phyloP scores from a whole-genome alignment of 2,113 vertebrate genomes.

The Sialia sialis region DNA sequence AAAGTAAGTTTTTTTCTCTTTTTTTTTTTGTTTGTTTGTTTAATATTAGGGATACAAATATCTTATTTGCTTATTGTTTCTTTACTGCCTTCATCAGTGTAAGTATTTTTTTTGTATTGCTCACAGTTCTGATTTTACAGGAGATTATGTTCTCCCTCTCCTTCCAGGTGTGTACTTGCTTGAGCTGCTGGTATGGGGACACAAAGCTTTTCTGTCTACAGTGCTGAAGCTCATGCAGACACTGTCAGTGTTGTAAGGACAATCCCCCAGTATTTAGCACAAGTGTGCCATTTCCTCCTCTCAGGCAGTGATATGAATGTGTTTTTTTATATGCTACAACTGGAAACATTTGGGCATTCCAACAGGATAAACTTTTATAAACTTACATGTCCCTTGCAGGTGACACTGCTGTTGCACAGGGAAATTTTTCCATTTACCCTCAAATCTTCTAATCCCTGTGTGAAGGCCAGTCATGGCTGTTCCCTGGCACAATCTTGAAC shows the following conservation, averaged over 20 bases:
- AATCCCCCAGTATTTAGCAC: neutral
- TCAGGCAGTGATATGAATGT: neutral
- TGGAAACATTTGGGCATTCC: neutral
- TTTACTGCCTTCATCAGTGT: neutral
- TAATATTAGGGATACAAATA: neutral
- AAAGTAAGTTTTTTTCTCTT: neutral
- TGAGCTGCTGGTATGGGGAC: neutral
- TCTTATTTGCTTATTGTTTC: neutral
- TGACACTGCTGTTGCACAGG: neutral
- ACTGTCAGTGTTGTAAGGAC: neutral
- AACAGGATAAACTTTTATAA: neutral
- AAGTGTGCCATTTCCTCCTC: constrained; percentile 29
- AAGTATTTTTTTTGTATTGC: neutral
- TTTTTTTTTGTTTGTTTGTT: neutral
- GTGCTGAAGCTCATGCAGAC: neutral
- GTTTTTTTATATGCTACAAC: neutral
- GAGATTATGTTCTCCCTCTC: neutral
- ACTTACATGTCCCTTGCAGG: neutral
- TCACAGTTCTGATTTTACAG: neutral
- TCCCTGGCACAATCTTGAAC: neutral
- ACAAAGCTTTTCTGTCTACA: neutral
- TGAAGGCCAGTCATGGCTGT: neutral
- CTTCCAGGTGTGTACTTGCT: neutral
- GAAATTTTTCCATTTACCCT: neutral
- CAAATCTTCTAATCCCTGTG: neutral